Conservation (phyloP, 1,140 invertebrate species). For the Drosophila tsacasi region DNA sequence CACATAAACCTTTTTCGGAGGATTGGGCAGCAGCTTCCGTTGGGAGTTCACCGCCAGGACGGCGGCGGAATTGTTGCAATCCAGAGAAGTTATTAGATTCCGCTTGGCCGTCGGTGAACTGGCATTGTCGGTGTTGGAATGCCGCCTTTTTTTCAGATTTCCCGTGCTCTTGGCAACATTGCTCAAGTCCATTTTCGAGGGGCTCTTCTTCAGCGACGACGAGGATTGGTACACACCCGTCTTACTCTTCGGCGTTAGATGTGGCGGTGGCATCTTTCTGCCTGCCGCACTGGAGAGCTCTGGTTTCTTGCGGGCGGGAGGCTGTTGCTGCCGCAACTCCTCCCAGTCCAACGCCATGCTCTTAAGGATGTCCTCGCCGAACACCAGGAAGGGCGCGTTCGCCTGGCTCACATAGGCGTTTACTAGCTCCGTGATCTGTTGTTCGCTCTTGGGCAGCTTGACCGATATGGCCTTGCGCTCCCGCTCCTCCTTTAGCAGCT, state of each 20-base stretch:
- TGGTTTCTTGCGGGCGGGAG: constrained; percentile 46
- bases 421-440: constrained; percentile 86
- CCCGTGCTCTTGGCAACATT: constrained; percentile 8
- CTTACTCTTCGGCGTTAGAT: constrained; percentile 26
- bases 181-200: constrained; percentile 17
- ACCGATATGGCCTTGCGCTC: constrained; percentile 89
- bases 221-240: neutral
- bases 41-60: constrained; percentile 1
- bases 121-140: neutral
- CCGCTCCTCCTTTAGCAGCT: constrained; percentile 92
- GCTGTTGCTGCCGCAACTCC: constrained; percentile 78
- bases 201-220: constrained; percentile 34
- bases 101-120: constrained; percentile 4
- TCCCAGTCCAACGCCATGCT: constrained; percentile 87
- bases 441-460: constrained; percentile 89
- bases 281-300: neutral
- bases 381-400: constrained; percentile 86
- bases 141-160: constrained; percentile 21
- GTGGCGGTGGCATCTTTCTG: constrained; percentile 20
- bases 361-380: constrained; percentile 87
- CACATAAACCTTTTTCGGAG: constrained; percentile 21
- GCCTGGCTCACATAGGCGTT: constrained; percentile 84
- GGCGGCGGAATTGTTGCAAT: constrained; percentile 24
- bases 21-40: neutral
- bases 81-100: constrained; percentile 17